Base-by-base conservation (phyloP, 2,888 invertebrate species). In the Plusia festucae region DNA sequence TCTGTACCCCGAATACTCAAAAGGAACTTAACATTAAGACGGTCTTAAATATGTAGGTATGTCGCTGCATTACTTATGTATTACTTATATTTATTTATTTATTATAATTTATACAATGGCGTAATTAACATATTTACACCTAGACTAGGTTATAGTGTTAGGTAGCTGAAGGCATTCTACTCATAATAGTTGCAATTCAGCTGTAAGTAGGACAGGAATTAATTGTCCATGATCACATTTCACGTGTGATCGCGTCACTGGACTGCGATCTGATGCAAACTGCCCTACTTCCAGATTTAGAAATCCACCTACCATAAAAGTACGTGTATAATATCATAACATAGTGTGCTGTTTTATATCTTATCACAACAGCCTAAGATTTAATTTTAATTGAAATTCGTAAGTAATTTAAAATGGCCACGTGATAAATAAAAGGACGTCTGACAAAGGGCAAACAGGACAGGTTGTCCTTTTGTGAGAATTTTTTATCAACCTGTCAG, bases 201-300 rank as follows among this genome's bases (percentile, higher is more conserved):
- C 78, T 77, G 71, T 72, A 85, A 82, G 79, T 84, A 76, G 87
- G 73, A 53, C 82, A 84, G 63, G 77, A 82, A 85, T 83, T 85
- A 86, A 86, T 82, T 88, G 82, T 79, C 74, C 74, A 80, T 82
- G 85, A 87, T 85, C 79, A 82, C 73, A 83, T 85, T 86, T 82
- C 82, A 84, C 82, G 81, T 80, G 76, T 84, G 87, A 87, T 85
- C 83, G 83, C 86, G 81, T 83, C 83, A 81, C 73, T 83, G 82
- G 81, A 73, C 76, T 73, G 74, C 76, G 73, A 76, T 82, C 81
- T 85, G 84, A 85, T 85, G 85, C 85, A 85, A 83, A 84, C 80
- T 85, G 85, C 69, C 88, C 88, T 84, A 88, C 80, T 79, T 87
- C 76, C 81, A 86, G 83, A 86, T 89, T 88, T 81, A 83, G 72